These are phyloP conservation scores for Caenorhabditis uteleia DNA, from an alignment of 2,888 invertebrate species.

Conservation along the genomic window DNA sequence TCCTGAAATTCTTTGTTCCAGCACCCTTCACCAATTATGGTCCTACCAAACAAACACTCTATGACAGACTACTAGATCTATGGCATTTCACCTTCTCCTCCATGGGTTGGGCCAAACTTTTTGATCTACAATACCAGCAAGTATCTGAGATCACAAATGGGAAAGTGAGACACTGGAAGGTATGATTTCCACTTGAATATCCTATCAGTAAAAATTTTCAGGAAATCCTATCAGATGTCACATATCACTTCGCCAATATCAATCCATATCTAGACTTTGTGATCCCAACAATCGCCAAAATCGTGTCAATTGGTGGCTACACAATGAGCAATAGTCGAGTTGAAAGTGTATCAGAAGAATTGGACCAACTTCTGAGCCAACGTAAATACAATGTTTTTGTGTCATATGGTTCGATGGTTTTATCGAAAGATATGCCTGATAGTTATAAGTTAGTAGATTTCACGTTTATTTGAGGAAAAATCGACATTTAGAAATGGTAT, in stretches of 20 bases:
- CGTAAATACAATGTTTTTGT: slow-evolving; percentile 17
- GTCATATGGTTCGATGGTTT: slow-evolving; percentile 30
- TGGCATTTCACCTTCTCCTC: slow-evolving; percentile 19
- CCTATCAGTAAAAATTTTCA: slow-evolving; percentile 1
- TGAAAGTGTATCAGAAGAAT: too few species aligned
- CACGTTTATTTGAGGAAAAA: not conserved
- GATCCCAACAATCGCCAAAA: slow-evolving; percentile 27
- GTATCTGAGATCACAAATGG: slow-evolving; percentile 10
- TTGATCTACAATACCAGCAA: slow-evolving; percentile 18
- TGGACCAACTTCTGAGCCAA: slow-evolving; percentile 6
- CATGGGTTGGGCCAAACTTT: slow-evolving; percentile 8
- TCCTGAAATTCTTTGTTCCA: slow-evolving; percentile 1
- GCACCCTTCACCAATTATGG: slow-evolving; percentile 11
- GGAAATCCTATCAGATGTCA: slow-evolving; percentile 22
- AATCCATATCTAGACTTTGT: slow-evolving; percentile 40
- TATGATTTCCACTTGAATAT: not conserved
- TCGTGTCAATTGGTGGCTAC: slow-evolving; percentile 36
- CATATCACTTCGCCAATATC: slow-evolving; percentile 35
- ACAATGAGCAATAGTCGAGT: not conserved
- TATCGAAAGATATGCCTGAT: slow-evolving; percentile 13
- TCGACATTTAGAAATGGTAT: slow-evolving; percentile 3
- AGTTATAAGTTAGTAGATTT: slow-evolving; percentile 14
- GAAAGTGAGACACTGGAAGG: slow-evolving; percentile 21
- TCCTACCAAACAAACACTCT: slow-evolving; percentile 3
- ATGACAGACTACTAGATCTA: slow-evolving; percentile 17